phyloP scores from a whole-genome alignment of 2,888 invertebrate species.

The Megalurothrips usitatus region DNA sequence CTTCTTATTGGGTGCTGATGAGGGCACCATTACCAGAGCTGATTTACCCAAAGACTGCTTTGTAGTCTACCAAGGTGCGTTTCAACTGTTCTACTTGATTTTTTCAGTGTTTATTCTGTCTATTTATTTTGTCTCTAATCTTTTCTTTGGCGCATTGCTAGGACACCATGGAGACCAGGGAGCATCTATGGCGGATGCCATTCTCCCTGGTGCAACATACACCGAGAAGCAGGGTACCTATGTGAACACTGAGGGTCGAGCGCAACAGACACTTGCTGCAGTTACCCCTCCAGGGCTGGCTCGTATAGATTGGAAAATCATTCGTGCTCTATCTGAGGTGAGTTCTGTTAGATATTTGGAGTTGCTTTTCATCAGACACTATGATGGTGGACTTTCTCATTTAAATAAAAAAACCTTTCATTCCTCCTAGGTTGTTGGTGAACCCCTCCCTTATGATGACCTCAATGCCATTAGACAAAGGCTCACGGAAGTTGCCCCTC shows the following conservation, averaged over 20 bases:
- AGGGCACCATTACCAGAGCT: constrained; percentile 67
- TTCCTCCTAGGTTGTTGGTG: constrained; percentile 54
- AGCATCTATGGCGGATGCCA: constrained; percentile 85
- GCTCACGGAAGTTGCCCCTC: constrained; percentile 81
- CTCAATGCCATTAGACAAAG: constrained; percentile 76
- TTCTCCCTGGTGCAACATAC: constrained; percentile 94
- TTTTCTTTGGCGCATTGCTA: constrained; percentile 43
- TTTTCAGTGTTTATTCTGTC: neutral
- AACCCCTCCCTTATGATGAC: constrained; percentile 78
- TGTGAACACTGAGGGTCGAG: constrained; percentile 95
- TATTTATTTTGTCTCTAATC: neutral
- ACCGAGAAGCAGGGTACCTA: constrained; percentile 98
- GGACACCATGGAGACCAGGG: constrained; percentile 96
- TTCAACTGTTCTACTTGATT: constrained; percentile 1
- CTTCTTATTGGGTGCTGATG: constrained; percentile 92
- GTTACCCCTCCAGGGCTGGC: constrained; percentile 90
- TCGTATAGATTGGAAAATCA: constrained; percentile 96
- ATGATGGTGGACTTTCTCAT: neutral
- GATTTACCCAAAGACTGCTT: constrained; percentile 76
- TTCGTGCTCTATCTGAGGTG: constrained; percentile 94
- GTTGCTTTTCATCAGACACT: constrained; percentile 13
- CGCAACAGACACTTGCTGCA: constrained; percentile 84
- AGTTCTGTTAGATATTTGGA: constrained; percentile 71
- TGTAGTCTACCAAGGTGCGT: constrained; percentile 79
- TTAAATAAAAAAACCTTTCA: constrained; percentile 27